These are phyloP conservation scores for Bombus huntii DNA, from an alignment of 1,140 invertebrate genomes.

Conservation along the genomic window DNA sequence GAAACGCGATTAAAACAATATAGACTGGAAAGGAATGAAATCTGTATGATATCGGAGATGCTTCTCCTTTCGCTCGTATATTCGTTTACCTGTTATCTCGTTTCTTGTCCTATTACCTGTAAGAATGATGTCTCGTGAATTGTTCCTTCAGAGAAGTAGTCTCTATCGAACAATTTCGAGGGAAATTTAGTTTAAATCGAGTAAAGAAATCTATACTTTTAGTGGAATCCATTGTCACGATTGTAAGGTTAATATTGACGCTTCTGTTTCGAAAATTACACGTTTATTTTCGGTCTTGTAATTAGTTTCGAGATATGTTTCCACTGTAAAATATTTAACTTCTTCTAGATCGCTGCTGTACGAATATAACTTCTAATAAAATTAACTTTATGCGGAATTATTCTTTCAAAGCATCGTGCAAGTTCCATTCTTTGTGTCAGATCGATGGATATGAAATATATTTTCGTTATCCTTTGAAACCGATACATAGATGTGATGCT, in stretches of 20 bases:
- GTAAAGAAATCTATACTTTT: background rate
- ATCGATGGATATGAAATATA: background rate
- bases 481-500: background rate
- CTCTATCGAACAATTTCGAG: no score
- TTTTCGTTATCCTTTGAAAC: background rate
- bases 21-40: background rate
- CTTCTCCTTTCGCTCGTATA: background rate
- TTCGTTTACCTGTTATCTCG: background rate
- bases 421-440: background rate
- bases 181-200: background rate
- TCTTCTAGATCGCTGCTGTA: fast-evolving
- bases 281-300: background rate
- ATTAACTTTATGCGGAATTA: background rate
- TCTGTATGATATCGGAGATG: background rate
- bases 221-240: background rate
- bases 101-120: background rate
- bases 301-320: no score
- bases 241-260: background rate
- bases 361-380: background rate
- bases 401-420: background rate
- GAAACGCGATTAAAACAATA: background rate
- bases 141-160: no score
- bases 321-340: background rate
- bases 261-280: no score
- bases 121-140: background rate